phyloP scores from a whole-genome alignment of 2,113 vertebrate genomes.

The Leptobrachium ailaonicum region DNA sequence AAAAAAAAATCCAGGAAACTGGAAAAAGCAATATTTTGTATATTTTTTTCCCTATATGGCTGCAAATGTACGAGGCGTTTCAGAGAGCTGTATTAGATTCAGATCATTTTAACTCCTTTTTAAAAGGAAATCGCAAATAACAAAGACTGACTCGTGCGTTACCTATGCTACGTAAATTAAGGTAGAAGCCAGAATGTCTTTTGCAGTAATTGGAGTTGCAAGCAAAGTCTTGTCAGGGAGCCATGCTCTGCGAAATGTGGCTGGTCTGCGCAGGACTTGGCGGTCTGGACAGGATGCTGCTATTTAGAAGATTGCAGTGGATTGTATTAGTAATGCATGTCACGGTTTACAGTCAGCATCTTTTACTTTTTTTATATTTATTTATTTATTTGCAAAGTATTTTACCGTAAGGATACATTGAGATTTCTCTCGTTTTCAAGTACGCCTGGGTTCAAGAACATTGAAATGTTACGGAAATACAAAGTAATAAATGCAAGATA shows the following conservation, averaged over 20 bases:
- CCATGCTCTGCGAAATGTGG: conserved; percentile 33
- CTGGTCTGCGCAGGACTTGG: conserved; percentile 28
- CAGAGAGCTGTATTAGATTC: no score
- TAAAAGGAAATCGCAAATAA: no score
- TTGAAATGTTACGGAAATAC: no score
- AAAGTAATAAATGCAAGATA: no score
- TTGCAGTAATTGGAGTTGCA: conserved; percentile 11
- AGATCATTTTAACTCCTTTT: no score
- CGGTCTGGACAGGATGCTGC: conserved; percentile 43
- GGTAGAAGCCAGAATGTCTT: neutral
- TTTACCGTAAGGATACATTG: no score
- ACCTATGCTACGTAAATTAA: neutral
- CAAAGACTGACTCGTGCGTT: neutral
- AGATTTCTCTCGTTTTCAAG: no score
- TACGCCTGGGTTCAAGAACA: no score
- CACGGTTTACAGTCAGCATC: neutral
- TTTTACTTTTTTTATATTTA: neutral
- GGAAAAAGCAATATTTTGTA: no score
- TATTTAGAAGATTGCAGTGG: conserved; percentile 25
- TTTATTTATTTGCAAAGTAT: no score
- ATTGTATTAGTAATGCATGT: conserved; percentile 25
- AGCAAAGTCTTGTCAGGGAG: conserved; percentile 28
- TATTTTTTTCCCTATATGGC: neutral
- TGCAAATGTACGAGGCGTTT: no score
- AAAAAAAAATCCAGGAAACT: no score